These are phyloP conservation scores for Nysson spinosus DNA, from an alignment of 2,888 invertebrate species.

Conservation along the genomic window DNA sequence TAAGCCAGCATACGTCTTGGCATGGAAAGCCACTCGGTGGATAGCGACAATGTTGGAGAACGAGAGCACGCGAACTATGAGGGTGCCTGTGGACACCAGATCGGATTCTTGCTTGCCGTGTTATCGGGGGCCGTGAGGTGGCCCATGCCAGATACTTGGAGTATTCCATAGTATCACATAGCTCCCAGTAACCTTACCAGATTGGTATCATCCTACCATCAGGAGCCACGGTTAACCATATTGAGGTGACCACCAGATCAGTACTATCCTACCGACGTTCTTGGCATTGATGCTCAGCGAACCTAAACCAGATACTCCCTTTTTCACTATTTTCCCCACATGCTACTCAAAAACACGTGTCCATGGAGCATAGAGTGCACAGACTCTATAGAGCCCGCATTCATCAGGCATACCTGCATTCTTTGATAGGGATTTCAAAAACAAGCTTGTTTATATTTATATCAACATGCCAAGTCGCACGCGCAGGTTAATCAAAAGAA, in stretches of 20 bases:
- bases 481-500: neutral
- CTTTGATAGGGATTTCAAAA: too few species aligned
- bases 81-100: constrained; percentile 57
- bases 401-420: too few species aligned
- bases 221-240: constrained; percentile 52
- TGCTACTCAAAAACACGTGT: neutral
- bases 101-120: constrained; percentile 63
- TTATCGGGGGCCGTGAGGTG: constrained; percentile 43
- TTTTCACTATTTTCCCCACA: constrained; percentile 4
- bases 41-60: constrained; percentile 31
- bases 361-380: neutral
- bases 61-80: constrained; percentile 64
- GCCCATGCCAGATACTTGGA: constrained; percentile 47
- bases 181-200: constrained; percentile 45
- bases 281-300: constrained; percentile 33
- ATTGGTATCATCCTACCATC: constrained; percentile 42
- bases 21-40: constrained; percentile 20
- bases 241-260: constrained; percentile 35
- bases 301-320: too few species aligned
- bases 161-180: constrained; percentile 55
- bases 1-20: constrained; percentile 13
- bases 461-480: neutral
- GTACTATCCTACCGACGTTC: constrained; percentile 14
- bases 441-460: too few species aligned
- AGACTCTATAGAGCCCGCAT: too few species aligned